Evolutionary conservation across 2,113 vertebrate species (phyloP).

Genomic region (Peromyscus leucopus): DNA sequence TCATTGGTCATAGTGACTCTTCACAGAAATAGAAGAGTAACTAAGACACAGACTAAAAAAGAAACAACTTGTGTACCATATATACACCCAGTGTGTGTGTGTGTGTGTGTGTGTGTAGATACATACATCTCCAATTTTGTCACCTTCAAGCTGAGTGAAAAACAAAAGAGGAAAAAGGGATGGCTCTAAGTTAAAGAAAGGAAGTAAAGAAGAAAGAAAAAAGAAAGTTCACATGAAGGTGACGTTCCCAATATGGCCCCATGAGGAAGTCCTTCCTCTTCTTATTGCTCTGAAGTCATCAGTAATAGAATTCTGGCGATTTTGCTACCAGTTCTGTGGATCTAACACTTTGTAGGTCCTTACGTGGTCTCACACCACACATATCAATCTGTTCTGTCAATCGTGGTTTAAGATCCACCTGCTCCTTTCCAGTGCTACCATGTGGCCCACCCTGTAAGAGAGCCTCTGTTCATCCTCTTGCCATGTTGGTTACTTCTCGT

Average conservation of each 20-base stretch:
- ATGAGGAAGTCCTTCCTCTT: neutral
- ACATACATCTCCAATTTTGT: neutral
- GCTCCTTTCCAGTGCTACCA: neutral
- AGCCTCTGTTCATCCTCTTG: neutral
- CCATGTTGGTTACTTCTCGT: neutral
- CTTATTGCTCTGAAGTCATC: too few species aligned
- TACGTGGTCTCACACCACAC: neutral
- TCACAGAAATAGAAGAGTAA: neutral
- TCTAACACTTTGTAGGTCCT: neutral
- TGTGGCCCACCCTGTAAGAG: neutral
- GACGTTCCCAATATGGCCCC: neutral
- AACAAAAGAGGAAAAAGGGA: neutral
- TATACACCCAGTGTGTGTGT: neutral
- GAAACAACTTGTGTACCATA: neutral
- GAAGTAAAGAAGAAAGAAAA: neutral
- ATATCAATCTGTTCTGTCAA: neutral
- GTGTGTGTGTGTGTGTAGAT: neutral
- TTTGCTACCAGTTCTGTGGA: neutral
- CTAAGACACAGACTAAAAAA: neutral
- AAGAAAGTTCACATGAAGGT: neutral
- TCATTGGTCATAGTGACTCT: neutral
- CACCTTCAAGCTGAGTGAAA: neutral
- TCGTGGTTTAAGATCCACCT: neutral
- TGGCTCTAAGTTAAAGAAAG: neutral
- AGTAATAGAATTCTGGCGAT: neutral